Evolutionary conservation across 2,888 invertebrate species (phyloP).

Genomic region (Dasysyrphus albostriatus): DNA sequence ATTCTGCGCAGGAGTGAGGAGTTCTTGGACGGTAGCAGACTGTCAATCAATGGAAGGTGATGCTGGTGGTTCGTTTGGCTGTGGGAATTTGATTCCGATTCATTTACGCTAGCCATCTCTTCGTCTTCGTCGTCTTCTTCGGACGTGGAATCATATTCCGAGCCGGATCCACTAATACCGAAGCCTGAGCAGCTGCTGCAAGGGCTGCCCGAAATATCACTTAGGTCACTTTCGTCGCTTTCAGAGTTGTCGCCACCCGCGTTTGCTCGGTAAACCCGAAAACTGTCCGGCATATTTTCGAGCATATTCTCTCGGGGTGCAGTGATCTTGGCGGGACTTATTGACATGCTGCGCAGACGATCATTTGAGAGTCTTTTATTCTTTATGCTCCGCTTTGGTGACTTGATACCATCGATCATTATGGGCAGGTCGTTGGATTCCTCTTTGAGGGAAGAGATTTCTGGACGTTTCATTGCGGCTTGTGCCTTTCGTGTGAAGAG

Average conservation of each 20-base stretch:
- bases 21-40: constrained; percentile 70
- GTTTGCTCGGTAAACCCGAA: constrained; percentile 85
- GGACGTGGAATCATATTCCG: constrained; percentile 82
- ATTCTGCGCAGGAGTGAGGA: constrained; percentile 64
- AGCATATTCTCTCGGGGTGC: constrained; percentile 78
- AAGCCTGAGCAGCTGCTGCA: constrained; percentile 84
- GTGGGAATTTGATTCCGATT: constrained; percentile 70
- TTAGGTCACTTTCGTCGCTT: constrained; percentile 81
- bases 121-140: constrained; percentile 83
- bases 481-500: constrained; percentile 90
- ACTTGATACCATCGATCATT: constrained; percentile 79
- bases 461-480: constrained; percentile 84
- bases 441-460: constrained; percentile 69
- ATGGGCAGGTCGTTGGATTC: constrained; percentile 76
- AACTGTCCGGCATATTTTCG: constrained; percentile 84
- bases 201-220: constrained; percentile 82
- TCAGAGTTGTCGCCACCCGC: constrained; percentile 82
- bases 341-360: constrained; percentile 79
- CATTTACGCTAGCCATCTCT: constrained; percentile 73
- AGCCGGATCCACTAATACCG: constrained; percentile 82
- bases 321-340: constrained; percentile 82
- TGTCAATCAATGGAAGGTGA: constrained; percentile 76
- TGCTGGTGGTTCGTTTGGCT: constrained; percentile 54
- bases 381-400: constrained; percentile 81
- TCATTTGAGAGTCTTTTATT: constrained; percentile 81